A percentile compares a stretch with the other conserved stretches of the same genome.
phyloP scores from a whole-genome alignment of 2,888 invertebrate genomes.

The Pasiphila rectangulata region DNA sequence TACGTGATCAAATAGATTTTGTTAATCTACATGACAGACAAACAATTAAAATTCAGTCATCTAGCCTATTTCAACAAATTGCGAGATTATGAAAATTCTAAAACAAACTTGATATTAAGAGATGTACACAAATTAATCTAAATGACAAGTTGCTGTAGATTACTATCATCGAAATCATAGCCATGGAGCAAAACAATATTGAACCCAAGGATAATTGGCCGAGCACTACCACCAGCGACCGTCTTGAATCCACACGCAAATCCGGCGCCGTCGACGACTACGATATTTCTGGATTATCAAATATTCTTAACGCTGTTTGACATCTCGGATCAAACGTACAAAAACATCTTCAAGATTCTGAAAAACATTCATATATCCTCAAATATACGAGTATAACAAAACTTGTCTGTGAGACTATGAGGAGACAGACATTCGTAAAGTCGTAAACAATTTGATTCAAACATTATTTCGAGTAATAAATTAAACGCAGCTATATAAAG shows the following conservation, averaged over 20 bases:
- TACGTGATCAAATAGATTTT: too few species aligned
- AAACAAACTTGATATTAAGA: too few species aligned
- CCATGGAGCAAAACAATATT: background rate
- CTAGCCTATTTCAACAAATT: too few species aligned
- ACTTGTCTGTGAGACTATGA: background rate
- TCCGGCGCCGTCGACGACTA: slow-evolving; percentile 39
- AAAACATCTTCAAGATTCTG: slow-evolving; percentile 25
- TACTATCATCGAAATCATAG: too few species aligned
- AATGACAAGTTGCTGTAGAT: too few species aligned
- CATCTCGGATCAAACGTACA: slow-evolving; percentile 38
- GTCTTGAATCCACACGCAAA: slow-evolving; percentile 16
- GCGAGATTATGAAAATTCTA: too few species aligned
- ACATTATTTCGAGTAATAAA: slow-evolving; percentile 1
- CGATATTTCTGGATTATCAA: slow-evolving; percentile 40
- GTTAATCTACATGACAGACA: too few species aligned
- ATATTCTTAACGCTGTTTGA: slow-evolving; percentile 35
- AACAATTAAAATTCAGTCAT: too few species aligned
- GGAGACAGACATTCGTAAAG: slow-evolving; percentile 16
- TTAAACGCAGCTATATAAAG: slow-evolving; percentile 1
- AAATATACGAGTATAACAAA: slow-evolving; percentile 13
- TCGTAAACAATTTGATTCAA: slow-evolving; percentile 21
- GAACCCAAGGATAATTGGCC: background rate
- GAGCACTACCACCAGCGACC: background rate
- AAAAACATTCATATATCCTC: slow-evolving; percentile 1
- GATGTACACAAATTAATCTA: too few species aligned